These are phyloP conservation scores for Axis porcinus DNA, from an alignment of 2,113 vertebrate species.

Conservation along the genomic window DNA sequence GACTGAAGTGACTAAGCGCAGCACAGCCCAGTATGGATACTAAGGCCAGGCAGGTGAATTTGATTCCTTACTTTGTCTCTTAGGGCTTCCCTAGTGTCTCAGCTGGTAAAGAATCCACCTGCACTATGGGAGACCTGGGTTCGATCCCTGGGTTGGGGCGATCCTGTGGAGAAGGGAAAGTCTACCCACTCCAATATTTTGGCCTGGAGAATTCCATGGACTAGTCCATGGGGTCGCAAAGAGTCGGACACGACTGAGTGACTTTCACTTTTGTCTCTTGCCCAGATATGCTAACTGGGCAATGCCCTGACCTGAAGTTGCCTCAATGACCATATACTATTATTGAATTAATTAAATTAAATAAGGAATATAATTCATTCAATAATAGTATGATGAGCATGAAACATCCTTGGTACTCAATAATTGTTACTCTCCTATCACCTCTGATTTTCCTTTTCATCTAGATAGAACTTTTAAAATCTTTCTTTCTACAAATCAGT, in stretches of 20 bases:
- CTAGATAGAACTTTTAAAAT: not conserved
- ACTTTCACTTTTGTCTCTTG: not conserved
- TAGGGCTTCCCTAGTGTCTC: not conserved
- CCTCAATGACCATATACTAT: not conserved
- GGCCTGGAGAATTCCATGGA: not conserved
- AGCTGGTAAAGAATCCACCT: too few relatives aligned
- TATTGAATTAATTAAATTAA: not conserved
- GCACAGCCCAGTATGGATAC: too few relatives aligned
- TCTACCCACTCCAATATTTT: not conserved
- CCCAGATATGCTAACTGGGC: not conserved
- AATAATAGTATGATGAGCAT: not conserved
- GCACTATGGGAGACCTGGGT: not conserved
- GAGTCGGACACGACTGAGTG: accelerated
- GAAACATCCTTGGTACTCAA: not conserved
- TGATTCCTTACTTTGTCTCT: not conserved
- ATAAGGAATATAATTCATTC: not conserved
- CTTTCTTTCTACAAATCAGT: not conserved
- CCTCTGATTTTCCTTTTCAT: not conserved
- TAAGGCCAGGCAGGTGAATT: not conserved
- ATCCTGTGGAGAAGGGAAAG: not conserved
- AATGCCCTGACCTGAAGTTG: not conserved
- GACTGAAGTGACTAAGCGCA: too few relatives aligned
- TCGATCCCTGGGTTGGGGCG: not conserved
- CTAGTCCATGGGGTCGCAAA: not conserved
- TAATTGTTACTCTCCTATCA: not conserved